phyloP scores from a whole-genome alignment of 1,140 invertebrate species.

The Pemphigus obesinymphae region DNA sequence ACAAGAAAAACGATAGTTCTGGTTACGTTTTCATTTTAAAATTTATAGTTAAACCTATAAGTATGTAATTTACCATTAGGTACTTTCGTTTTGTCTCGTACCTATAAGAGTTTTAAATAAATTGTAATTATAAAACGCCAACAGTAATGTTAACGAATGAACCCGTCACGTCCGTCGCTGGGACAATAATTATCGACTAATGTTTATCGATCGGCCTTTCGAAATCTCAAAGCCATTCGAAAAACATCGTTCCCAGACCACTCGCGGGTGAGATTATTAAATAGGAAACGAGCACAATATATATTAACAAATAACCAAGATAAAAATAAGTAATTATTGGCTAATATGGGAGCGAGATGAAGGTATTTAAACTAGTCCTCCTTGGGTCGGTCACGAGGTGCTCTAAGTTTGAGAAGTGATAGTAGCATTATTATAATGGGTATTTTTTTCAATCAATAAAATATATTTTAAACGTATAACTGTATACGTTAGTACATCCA shows the following conservation, averaged over 20 bases:
- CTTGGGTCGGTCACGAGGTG: constrained; percentile 34
- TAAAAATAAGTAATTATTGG: constrained; percentile 24
- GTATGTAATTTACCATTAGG: background rate
- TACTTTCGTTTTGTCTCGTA: background rate
- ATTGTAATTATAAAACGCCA: background rate
- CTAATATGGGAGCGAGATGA: constrained; percentile 1
- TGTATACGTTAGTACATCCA: background rate
- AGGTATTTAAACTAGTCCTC: constrained; percentile 37
- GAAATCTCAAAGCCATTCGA: background rate
- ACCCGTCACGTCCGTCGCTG: background rate
- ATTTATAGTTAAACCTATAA: background rate
- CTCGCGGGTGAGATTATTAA: background rate
- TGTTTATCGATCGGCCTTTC: background rate
- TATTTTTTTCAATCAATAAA: constrained; percentile 29
- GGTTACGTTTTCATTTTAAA: background rate
- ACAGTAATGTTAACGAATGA: background rate
- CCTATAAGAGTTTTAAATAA: too few species aligned
- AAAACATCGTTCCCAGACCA: background rate
- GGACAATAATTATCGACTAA: background rate
- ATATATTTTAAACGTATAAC: background rate
- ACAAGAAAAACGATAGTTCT: background rate
- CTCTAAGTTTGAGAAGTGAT: constrained; percentile 27
- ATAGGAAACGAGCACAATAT: constrained; percentile 13
- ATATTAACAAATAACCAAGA: constrained; percentile 19
- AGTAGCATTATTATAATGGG: constrained; percentile 24